These are phyloP conservation scores for Chrysolina haemoptera DNA, from an alignment of 2,888 invertebrate genomes.

Conservation along the genomic window DNA sequence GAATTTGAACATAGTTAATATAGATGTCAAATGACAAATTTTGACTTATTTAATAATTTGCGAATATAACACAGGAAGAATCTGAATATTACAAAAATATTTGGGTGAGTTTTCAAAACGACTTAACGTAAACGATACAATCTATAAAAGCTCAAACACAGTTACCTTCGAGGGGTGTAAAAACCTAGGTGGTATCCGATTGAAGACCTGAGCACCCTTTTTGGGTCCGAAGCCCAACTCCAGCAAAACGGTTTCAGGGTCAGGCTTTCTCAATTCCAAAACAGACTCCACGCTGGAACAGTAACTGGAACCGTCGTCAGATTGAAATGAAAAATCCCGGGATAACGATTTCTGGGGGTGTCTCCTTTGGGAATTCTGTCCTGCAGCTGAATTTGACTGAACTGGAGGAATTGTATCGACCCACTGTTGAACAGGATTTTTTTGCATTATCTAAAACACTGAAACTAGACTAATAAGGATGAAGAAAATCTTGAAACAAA, in stretches of 20 bases:
- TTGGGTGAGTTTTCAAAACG: no score
- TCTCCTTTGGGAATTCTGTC: constrained; percentile 37
- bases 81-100: no score
- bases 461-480: not conserved
- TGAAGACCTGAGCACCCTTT: constrained; percentile 77
- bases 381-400: constrained; percentile 46
- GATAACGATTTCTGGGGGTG: constrained; percentile 58
- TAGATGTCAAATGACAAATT: no score
- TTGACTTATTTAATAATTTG: no score
- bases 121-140: no score
- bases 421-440: constrained; percentile 84
- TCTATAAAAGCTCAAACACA: no score
- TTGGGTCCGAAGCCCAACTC: constrained; percentile 86
- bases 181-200: constrained; percentile 88
- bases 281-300: constrained; percentile 88
- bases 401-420: constrained; percentile 77
- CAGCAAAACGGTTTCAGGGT: constrained; percentile 90
- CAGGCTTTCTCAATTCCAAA: constrained; percentile 86
- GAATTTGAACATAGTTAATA: no score
- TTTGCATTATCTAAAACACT: constrained; percentile 67
- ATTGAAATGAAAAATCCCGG: constrained; percentile 67
- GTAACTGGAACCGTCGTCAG: constrained; percentile 73
- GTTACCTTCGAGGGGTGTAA: constrained; percentile 84
- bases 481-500: constrained; percentile 3
- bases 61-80: no score